These are phyloP conservation scores for Vidua macroura DNA, from an alignment of 2,113 vertebrate species.

Conservation along the genomic window DNA sequence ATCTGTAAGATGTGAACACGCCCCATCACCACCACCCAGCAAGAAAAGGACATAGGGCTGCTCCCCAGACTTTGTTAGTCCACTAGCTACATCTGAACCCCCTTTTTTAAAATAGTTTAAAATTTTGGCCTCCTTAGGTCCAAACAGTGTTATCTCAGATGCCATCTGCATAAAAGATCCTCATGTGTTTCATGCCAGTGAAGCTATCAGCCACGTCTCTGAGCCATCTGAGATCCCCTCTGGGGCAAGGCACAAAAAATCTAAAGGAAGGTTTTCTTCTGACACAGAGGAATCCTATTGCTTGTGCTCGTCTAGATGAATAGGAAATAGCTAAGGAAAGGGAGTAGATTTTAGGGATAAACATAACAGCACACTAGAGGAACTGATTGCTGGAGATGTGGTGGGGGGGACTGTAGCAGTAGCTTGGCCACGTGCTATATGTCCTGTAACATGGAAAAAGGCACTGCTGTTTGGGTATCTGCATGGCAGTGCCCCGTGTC, in stretches of 20 bases:
- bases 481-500: fast-evolving
- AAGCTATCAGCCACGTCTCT: background rate
- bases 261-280: background rate
- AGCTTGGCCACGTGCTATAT: background rate
- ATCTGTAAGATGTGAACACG: background rate
- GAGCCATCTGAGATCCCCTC: background rate
- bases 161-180: background rate
- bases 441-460: background rate
- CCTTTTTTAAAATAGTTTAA: background rate
- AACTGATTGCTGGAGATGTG: background rate
- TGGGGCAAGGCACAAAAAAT: background rate
- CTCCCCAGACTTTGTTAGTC: background rate
- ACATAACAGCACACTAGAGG: background rate
- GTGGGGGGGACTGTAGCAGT: background rate
- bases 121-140: background rate
- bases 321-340: background rate
- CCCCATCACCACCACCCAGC: background rate
- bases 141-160: background rate
- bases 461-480: background rate
- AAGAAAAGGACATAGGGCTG: background rate
- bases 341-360: background rate
- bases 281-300: background rate
- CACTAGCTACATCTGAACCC: background rate
- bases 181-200: background rate
- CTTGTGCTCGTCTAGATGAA: background rate